Conservation (phyloP, 2,113 vertebrate genomes). For the Tragulus kanchil region DNA sequence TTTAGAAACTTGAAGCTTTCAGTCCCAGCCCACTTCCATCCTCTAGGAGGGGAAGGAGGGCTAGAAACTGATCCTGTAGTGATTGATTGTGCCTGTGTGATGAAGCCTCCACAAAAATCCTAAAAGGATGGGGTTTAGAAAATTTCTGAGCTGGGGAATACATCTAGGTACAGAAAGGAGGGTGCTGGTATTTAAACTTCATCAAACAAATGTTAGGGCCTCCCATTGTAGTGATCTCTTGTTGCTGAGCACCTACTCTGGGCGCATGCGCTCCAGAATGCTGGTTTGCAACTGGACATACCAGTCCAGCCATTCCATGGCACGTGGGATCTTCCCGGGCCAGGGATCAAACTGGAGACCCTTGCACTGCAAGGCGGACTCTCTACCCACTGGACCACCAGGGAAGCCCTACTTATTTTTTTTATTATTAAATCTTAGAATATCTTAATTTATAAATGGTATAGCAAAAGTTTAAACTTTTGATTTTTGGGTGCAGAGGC, state of each 20-base stretch:
- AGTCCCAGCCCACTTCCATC: not conserved
- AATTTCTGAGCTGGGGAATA: not conserved
- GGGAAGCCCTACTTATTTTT: not conserved
- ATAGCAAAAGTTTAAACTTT: not conserved
- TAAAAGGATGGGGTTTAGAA: not conserved
- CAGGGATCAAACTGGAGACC: too few species aligned
- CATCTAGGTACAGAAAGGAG: not conserved
- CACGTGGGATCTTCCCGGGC: too few species aligned
- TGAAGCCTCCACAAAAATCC: not conserved
- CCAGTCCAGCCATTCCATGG: too few species aligned
- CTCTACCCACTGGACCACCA: too few species aligned
- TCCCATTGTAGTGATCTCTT: too few species aligned
- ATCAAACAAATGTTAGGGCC: not conserved
- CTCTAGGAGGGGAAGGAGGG: not conserved
- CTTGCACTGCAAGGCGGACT: too few species aligned
- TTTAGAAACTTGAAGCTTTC: not conserved
- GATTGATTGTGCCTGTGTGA: not conserved
- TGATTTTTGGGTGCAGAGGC: too few species aligned
- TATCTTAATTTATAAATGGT: conserved; percentile 20
- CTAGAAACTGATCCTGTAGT: not conserved
- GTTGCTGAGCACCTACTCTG: too few species aligned
- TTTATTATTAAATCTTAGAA: not conserved
- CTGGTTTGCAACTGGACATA: too few species aligned
- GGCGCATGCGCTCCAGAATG: too few species aligned
- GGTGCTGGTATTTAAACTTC: not conserved